These are phyloP conservation scores for Callithrix jacchus DNA, from an alignment of 2,113 vertebrate species.

Conservation along the genomic window DNA sequence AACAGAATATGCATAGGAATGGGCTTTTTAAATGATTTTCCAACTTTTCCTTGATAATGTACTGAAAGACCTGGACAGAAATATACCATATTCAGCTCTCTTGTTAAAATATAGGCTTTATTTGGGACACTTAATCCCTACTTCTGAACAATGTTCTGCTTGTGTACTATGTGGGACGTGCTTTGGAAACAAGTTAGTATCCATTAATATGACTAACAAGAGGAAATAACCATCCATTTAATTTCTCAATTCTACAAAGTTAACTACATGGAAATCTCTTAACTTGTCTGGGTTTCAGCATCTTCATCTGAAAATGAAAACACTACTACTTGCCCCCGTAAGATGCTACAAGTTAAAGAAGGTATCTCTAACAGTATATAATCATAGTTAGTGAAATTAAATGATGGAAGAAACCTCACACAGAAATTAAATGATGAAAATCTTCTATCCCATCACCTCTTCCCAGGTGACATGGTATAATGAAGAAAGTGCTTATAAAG, in stretches of 20 bases:
- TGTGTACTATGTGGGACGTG: neutral
- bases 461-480: neutral
- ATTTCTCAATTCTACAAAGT: neutral
- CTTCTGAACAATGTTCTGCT: conserved; percentile 2
- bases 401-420: neutral
- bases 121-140: conserved; percentile 20
- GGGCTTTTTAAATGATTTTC: conserved; percentile 6
- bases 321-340: neutral
- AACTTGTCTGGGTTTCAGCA: neutral
- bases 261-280: conserved; percentile 20
- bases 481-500: neutral
- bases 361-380: neutral
- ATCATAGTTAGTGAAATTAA: neutral
- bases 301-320: conserved; percentile 22
- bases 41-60: conserved; percentile 25
- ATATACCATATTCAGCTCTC: neutral
- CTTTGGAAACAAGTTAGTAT: conserved; percentile 34
- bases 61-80: conserved; percentile 43
- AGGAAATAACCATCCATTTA: neutral
- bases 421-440: conserved; percentile 19
- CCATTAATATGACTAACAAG: neutral
- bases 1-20: neutral
- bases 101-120: conserved; percentile 42
- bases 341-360: neutral
- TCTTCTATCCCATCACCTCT: neutral